These are phyloP conservation scores for Contarinia nasturtii DNA, from an alignment of 1,140 invertebrate genomes.

Conservation along the genomic window DNA sequence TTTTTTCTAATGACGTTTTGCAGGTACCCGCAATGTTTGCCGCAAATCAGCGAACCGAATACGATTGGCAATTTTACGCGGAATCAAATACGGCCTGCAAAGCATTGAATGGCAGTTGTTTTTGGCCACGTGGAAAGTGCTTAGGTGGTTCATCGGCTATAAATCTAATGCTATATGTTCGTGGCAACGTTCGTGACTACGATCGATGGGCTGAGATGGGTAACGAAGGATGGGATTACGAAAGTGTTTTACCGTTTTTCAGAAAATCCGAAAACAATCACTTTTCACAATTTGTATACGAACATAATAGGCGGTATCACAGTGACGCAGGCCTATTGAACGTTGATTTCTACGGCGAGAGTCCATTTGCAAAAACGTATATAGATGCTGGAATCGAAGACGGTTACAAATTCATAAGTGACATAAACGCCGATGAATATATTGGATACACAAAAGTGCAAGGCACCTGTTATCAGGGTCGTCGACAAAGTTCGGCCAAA, in stretches of 20 bases:
- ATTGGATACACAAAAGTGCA: conserved; percentile 29
- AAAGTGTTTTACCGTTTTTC: conserved; percentile 41
- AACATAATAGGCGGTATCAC: conserved; percentile 44
- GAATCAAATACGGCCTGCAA: conserved; percentile 36
- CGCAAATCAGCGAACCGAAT: conserved; percentile 24
- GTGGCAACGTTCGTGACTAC: conserved; percentile 40
- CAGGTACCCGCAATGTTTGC: conserved; percentile 33
- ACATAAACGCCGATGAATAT: conserved; percentile 34
- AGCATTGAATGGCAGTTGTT: conserved; percentile 23
- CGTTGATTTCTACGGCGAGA: conserved; percentile 24
- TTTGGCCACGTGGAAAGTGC: conserved; percentile 28
- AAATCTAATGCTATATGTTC: conserved; percentile 47
- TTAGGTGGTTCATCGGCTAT: conserved; percentile 40
- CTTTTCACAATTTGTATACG: conserved; percentile 14
- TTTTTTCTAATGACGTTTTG: conserved; percentile 3
- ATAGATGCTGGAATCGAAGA: not conserved
- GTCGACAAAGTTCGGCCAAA: conserved; percentile 33
- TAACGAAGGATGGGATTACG: conserved; percentile 43
- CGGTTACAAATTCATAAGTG: conserved; percentile 24
- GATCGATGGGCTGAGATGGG: conserved; percentile 34
- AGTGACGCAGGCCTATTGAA: conserved; percentile 53
- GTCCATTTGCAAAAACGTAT: conserved; percentile 46
- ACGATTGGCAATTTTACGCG: conserved; percentile 48
- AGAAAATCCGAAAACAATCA: conserved; percentile 22
- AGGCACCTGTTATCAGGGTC: conserved; percentile 31